These are phyloP conservation scores for Paraplagusia blochii DNA, from an alignment of 2,113 vertebrate genomes.

Conservation along the genomic window DNA sequence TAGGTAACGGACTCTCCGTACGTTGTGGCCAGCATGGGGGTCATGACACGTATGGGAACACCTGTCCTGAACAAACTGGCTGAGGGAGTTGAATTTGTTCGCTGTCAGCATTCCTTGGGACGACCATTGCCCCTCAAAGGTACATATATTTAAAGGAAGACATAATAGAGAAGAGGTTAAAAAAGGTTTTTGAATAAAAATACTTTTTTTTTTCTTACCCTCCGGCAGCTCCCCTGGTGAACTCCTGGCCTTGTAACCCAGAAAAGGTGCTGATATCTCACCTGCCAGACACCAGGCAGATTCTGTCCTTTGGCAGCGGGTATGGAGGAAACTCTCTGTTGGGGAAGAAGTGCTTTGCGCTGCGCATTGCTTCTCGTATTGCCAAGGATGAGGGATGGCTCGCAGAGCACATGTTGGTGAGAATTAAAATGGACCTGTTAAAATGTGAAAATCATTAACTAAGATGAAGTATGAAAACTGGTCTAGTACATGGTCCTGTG, in stretches of 20 bases:
- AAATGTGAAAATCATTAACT: background rate
- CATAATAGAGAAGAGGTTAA: no score
- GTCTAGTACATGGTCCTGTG: no score
- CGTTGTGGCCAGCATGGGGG: constrained; percentile 93
- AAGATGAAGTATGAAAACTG: background rate
- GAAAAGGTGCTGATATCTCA: constrained; percentile 93
- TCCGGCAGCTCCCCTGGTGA: constrained; percentile 84
- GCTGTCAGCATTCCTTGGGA: constrained; percentile 92
- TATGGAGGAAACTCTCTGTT: constrained; percentile 97
- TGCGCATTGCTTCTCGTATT: constrained; percentile 92
- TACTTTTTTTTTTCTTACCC: background rate
- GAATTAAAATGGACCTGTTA: background rate
- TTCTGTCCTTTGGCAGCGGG: constrained; percentile 93
- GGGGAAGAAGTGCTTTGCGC: constrained; percentile 98
- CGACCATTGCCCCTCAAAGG: constrained; percentile 90
- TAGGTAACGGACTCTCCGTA: constrained; percentile 94
- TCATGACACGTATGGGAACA: constrained; percentile 94
- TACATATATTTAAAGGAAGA: constrained; percentile 63
- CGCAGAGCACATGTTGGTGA: constrained; percentile 98
- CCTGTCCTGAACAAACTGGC: constrained; percentile 76
- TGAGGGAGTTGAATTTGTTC: constrained; percentile 85
- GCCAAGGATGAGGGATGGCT: constrained; percentile 98
- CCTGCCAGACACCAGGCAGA: constrained; percentile 89
- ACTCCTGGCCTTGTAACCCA: constrained; percentile 94
- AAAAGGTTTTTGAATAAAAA: background rate